Conservation (phyloP, 1,140 invertebrate genomes). For the Euwallacea fornicatus region DNA sequence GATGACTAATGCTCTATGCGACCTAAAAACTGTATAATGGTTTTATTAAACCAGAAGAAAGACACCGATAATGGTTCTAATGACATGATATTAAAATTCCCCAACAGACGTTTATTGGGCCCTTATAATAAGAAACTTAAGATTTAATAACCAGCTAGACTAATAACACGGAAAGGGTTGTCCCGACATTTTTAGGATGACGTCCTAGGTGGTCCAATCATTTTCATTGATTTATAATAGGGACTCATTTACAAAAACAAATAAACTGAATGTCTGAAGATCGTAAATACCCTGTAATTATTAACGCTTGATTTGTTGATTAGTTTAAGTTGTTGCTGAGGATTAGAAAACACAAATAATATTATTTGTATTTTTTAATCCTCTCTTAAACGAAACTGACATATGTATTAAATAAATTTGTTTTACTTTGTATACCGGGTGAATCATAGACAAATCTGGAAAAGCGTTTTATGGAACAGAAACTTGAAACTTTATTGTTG, state of each 20-base stretch:
- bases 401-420: too few relatives aligned
- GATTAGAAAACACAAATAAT: too few relatives aligned
- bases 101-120: slow-evolving; percentile 20
- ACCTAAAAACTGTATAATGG: background rate
- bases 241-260: slow-evolving; percentile 26
- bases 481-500: too few relatives aligned
- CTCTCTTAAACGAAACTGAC: too few relatives aligned
- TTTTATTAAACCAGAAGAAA: background rate
- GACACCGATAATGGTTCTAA: slow-evolving; percentile 15
- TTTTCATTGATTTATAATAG: slow-evolving; percentile 34
- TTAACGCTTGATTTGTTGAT: too few relatives aligned
- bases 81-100: slow-evolving; percentile 33
- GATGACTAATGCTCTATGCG: background rate
- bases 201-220: slow-evolving; percentile 32
- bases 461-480: too few relatives aligned
- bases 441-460: too few relatives aligned
- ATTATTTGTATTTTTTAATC: too few relatives aligned
- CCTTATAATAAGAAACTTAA: slow-evolving; percentile 25
- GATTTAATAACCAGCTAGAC: slow-evolving; percentile 26
- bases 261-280: background rate
- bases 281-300: background rate
- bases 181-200: slow-evolving; percentile 21
- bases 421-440: too few relatives aligned
- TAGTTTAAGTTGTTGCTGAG: too few relatives aligned
- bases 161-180: slow-evolving; percentile 33